Base-by-base conservation (phyloP, 2,888 invertebrate genomes). In the Bembecia ichneumoniformis region DNA sequence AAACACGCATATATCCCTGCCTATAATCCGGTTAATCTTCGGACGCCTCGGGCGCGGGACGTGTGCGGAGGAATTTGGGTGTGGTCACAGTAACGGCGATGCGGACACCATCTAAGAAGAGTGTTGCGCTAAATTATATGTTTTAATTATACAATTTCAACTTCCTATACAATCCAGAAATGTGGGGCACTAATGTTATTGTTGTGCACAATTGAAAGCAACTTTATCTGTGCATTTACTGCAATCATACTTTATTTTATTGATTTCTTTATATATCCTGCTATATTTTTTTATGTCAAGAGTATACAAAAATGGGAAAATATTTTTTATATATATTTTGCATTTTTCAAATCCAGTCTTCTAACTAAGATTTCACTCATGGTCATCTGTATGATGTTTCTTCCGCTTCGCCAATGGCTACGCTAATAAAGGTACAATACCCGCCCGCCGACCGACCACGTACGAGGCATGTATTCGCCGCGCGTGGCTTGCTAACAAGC, bases 401-500 rank as follows among this genome's bases (percentile, higher is more conserved):
- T 44, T 3, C 13, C 13, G 40, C 40, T 10, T 40, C 5, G n/a
- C 40, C 40, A 40, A 40, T 14, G 66, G 72, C 71, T 62, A 3
- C 67, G 72, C 71, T 62, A 3, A 9, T 48, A 65, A 36, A 59
- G 46, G 3, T 47, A 47, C 60, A 61, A 44, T 54, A 49, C 58
- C 52, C 55, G 47, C 14, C 40, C 13, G 7, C 40, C 40, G 40
- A 48, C 56, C 55, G 55, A 56, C 72, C 78, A 77, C 78, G 79
- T 79, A 74, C 77, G 55, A 55, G 59, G 61, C 70, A 68, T 70
- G 72, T 80, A 82, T 82, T 79, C 82, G 63, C 55, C 55, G 60
- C 74, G 75, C 79, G 81, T 76, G 70, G 68, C 62, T 64, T 58
- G 68, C 78, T 83, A 83, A 83, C 82, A 76, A 82, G 79, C 71